Evolutionary conservation across 2,888 invertebrate species (phyloP).

Genomic region (Cheilosia vernalis): DNA sequence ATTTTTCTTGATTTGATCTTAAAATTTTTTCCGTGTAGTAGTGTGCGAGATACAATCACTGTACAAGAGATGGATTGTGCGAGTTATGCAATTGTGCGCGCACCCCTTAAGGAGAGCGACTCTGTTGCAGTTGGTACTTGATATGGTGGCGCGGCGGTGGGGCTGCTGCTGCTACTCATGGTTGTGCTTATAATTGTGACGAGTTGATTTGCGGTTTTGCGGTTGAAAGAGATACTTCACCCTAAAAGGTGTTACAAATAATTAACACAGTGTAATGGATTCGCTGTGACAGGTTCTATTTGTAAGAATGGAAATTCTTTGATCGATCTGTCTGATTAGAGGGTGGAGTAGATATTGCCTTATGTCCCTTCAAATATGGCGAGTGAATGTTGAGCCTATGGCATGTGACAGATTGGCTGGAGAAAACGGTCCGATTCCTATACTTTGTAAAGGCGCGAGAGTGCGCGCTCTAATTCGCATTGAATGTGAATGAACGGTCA

Average conservation of each 20-base stretch:
- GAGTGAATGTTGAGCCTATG: conserved; percentile 43
- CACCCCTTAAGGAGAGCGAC: conserved; percentile 40
- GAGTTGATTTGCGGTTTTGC: conserved; percentile 66
- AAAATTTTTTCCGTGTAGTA: too few relatives aligned
- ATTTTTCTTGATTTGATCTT: too few relatives aligned
- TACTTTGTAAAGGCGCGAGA: conserved; percentile 2
- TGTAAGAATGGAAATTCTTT: conserved; percentile 65
- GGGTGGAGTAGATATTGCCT: conserved; percentile 52
- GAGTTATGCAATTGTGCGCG: conserved; percentile 48
- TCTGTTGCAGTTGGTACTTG: not conserved
- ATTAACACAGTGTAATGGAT: conserved; percentile 73
- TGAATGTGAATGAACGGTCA: too few relatives aligned
- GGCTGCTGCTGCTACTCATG: conserved; percentile 31
- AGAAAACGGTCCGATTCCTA: conserved; percentile 17
- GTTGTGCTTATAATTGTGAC: conserved; percentile 67
- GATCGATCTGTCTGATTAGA: conserved; percentile 60
- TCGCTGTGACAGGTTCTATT: conserved; percentile 67
- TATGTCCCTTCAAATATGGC: not conserved
- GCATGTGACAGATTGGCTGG: conserved; percentile 54
- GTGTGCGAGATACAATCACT: conserved; percentile 2
- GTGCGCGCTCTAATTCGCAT: too few relatives aligned
- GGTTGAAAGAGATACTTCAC: conserved; percentile 71
- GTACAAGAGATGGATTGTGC: conserved; percentile 9
- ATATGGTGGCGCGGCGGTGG: not conserved
- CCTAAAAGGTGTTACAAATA: conserved; percentile 74